Base-by-base conservation (phyloP, 2,113 vertebrate species). In the Hemicordylus capensis region DNA sequence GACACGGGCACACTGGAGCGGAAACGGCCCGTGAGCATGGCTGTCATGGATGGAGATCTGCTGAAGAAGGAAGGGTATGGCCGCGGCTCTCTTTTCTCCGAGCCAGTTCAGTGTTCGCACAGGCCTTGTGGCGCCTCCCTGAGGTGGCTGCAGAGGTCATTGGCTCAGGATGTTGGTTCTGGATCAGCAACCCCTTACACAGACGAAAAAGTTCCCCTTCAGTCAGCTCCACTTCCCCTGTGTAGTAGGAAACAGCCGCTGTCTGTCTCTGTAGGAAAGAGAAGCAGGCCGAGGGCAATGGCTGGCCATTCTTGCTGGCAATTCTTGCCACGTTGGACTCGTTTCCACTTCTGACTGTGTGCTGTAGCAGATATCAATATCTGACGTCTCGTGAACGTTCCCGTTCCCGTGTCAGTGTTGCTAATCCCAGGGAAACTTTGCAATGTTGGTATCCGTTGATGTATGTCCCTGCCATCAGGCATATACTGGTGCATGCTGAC, bases 1-100 rank as follows among this genome's bases (percentile, higher is more conserved):
- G 99, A 99, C 70, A 96, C 95, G 0, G 94, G 97, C 72, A 97
- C 98, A 64, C 92, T 97, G 76, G 98, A 99, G 93, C 97, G 97
- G 95, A 99, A 99, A 96, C 96, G 99, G 90, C 98, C 98, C 0
- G 93, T 96, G 75, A 99, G 98, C 67, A 97, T 98, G 97, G 97
- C 98, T 10, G 97, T 96, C 81, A 97, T 98, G 90, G 99, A 99
- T 73, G 95, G 93, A 17, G 99, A 99, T 83, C 1, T 96, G 4
- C 31, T 96, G 10, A 98, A 98, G 95, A 99, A 98, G 94, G 98
- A 99, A 80, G 97, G 97, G 99, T 99, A 94, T 0, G 94, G 85
- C 54, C 0, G 1, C 0, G 1, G 0, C 8, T 0, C 66, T 64
- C 19, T 9, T 26, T 3, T 24, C 24, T 20, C n/a, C n/a, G n/a